Evolutionary conservation across 1,140 invertebrate genomes (phyloP).

Genomic region (Holotrichia oblita): DNA sequence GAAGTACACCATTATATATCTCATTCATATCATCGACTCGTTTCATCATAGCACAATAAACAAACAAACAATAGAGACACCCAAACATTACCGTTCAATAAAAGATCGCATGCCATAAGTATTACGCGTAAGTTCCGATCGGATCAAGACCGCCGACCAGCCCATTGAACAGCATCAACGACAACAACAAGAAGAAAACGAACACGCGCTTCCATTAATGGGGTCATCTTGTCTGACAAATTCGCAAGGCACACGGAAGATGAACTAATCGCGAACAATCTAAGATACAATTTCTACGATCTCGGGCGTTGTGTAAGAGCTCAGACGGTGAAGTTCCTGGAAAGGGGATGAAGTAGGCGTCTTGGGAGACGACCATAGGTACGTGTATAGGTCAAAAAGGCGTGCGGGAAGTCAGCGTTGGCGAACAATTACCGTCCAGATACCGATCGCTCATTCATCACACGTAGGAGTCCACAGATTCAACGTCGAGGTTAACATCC

Average conservation of each 20-base stretch:
- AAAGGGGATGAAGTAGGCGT: constrained; percentile 15
- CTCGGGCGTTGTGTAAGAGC: not conserved
- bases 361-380: not conserved
- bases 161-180: not conserved
- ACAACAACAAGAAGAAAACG: not conserved
- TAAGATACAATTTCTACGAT: not conserved
- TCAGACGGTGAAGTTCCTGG: not conserved
- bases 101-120: constrained; percentile 14
- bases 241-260: constrained; percentile 23
- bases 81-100: not conserved
- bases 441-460: constrained; percentile 31
- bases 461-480: constrained; percentile 4
- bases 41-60: not conserved
- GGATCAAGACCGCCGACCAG: not conserved
- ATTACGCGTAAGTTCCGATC: constrained; percentile 19
- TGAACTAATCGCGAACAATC: constrained; percentile 4
- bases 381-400: constrained; percentile 24
- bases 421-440: constrained; percentile 24
- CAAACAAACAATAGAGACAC: constrained; percentile 21
- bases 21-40: no score
- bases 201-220: not conserved
- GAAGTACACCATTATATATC: no score
- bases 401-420: constrained; percentile 14
- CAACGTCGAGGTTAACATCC: constrained; percentile 12
- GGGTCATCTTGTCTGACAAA: constrained; percentile 1